Base-by-base conservation (phyloP, 2,113 vertebrate species). In the Sinosuthora webbiana region DNA sequence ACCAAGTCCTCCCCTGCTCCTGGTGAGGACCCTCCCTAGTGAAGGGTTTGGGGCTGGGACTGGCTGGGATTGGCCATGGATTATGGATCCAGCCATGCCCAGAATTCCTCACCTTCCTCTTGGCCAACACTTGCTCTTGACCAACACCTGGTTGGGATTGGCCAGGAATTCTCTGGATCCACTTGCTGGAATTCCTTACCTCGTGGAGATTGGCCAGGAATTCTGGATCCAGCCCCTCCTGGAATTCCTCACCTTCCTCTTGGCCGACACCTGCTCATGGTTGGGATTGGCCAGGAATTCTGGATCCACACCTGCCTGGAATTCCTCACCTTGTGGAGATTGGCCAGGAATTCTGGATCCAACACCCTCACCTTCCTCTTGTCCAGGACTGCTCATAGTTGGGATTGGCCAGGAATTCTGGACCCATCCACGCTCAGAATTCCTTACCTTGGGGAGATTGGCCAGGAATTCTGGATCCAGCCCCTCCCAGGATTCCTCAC, bases 401-500 rank as follows among this genome's bases (percentile, higher is more conserved):
- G n/a, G n/a, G n/a, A n/a, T 9, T n/a, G 35, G 31, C 6, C 1
- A 2, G 12, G 24, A 56, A 56, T 56, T 56, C 12, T 35, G 56
- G 33, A n/a, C 25, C 9, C 28, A 53, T 6, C 11, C 52, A 1
- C 5, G 6, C 52, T 11, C 17, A 7, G 28, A 53, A 53, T 28
- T 52, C 50, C 50, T 52, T 7, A 52, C 15, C 50, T 52, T 52
- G 30, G 7, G 18, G 53, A 18, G 30, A 56, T 3, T 20, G 35
- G 45, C 4, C 6, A 6, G 20, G 17, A 60, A 35, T 16, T 11
- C 23, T 16, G 69, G 30, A 55, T 33, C 69, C 50, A n/a, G 0
- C 5, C 45, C 9, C 8, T 8, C 52, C 22, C 1, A 13, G 16
- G 37, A 23, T 39, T 28, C 52, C 98, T 97, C 90, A 99, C 99